A percentile compares a stretch with the other conserved stretches of the same genome.
Evolutionary conservation across 2,797 vertebrate species (phyloP).

Genomic region (Rhincodon typus): DNA sequence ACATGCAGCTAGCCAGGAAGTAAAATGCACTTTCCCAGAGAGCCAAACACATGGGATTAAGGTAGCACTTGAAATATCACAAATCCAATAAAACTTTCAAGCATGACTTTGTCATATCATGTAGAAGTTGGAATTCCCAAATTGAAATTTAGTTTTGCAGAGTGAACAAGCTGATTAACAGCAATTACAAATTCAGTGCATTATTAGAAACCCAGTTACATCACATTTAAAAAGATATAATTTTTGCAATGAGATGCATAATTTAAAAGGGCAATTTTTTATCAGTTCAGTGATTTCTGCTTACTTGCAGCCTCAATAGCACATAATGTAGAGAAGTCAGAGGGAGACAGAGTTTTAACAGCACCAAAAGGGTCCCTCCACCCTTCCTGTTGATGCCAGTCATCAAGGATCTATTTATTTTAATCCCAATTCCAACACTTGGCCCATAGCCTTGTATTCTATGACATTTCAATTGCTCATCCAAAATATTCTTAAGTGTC

Average conservation of each 20-base stretch:
- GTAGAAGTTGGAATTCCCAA: background rate
- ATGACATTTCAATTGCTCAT: no score
- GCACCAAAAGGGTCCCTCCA: no score
- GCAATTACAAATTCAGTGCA: background rate
- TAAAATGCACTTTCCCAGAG: background rate
- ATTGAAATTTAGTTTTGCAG: background rate
- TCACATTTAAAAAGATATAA: background rate
- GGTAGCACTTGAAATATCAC: background rate
- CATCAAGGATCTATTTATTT: no score
- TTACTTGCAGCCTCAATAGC: background rate
- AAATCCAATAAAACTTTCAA: no score
- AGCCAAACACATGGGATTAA: background rate
- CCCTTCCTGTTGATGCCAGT: no score
- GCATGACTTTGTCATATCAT: background rate
- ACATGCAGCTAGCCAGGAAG: background rate
- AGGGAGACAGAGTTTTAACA: no score
- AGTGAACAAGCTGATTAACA: background rate
- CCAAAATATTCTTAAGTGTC: no score
- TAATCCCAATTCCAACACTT: no score
- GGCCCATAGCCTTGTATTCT: no score
- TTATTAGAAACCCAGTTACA: background rate
- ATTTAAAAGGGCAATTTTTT: background rate
- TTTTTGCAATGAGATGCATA: background rate
- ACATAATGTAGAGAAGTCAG: background rate
- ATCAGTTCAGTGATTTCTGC: background rate